A percentile compares a stretch with the other conserved stretches of the same genome.
Evolutionary conservation across 2,888 invertebrate genomes (phyloP).

Genomic region (Maniola hyperantus): DNA sequence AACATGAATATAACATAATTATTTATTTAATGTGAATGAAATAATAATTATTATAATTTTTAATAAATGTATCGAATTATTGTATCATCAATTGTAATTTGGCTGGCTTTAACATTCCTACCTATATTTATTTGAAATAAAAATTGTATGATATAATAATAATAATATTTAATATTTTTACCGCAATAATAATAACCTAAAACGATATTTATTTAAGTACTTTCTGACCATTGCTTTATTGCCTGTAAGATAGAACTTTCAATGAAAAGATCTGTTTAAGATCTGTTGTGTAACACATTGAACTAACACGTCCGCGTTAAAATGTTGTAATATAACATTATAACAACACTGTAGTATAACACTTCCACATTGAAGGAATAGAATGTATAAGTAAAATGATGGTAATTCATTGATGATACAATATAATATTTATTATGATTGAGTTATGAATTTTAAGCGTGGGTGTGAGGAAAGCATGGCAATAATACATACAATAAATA

Average conservation of each 20-base stretch:
- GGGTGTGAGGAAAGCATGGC: conserved; percentile 1
- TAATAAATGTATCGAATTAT: not conserved
- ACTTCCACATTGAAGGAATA: not conserved
- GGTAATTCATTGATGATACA: conserved; percentile 2
- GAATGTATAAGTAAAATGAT: not conserved
- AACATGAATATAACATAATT: not conserved
- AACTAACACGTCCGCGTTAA: not conserved
- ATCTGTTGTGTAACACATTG: conserved; percentile 2
- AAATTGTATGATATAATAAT: no score
- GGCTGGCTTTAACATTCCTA: not conserved
- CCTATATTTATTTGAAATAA: no score
- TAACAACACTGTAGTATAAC: not conserved
- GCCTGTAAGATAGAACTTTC: not conserved
- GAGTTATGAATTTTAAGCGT: not conserved
- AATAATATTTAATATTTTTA: no score
- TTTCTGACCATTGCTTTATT: not conserved
- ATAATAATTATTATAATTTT: not conserved
- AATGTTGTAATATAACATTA: not conserved
- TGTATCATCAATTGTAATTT: conserved; percentile 6
- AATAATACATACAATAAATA: conserved; percentile 10
- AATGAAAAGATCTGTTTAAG: not conserved
- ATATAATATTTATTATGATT: not conserved
- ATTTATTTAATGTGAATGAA: not conserved
- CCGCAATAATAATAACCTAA: no score
- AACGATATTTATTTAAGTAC: not conserved